phyloP scores from a whole-genome alignment of 2,888 invertebrate species.

The Eristalis pertinax region DNA sequence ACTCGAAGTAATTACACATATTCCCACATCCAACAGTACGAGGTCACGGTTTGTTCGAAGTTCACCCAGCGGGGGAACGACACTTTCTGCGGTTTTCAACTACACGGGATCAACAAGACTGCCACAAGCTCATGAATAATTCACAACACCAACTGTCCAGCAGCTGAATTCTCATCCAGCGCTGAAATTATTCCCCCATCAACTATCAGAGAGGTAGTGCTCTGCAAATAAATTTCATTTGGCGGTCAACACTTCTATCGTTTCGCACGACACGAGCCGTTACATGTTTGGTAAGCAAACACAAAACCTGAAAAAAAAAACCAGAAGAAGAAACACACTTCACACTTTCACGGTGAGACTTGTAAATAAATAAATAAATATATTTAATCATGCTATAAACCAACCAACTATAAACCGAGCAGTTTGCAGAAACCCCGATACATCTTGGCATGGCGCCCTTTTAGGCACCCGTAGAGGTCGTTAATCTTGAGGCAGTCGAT shows the following conservation, averaged over 20 bases:
- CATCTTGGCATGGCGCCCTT: constrained; percentile 79
- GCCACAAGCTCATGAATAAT: not conserved
- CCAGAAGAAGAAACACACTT: not conserved
- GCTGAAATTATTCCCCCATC: not conserved
- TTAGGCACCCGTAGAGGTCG: constrained; percentile 85
- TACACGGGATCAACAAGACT: not conserved
- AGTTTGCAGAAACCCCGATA: constrained; percentile 78
- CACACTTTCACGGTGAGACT: constrained; percentile 21
- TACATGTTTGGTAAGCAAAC: constrained; percentile 6
- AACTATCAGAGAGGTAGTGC: not conserved
- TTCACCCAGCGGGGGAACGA: not conserved
- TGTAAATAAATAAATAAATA: constrained; percentile 7
- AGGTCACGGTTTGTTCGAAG: not conserved
- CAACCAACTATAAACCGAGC: constrained; percentile 77
- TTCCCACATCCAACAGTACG: no score
- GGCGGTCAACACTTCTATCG: not conserved
- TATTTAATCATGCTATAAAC: constrained; percentile 18
- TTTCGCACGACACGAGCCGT: not conserved
- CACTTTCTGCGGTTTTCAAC: not conserved
- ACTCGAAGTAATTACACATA: no score
- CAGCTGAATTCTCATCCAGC: not conserved
- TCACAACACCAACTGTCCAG: not conserved
- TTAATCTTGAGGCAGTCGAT: constrained; percentile 87
- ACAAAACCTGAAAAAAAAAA: not conserved
- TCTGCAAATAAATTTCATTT: constrained; percentile 22